Conservation (phyloP, 2,888 invertebrate species). For the Noctua fimbriata region DNA sequence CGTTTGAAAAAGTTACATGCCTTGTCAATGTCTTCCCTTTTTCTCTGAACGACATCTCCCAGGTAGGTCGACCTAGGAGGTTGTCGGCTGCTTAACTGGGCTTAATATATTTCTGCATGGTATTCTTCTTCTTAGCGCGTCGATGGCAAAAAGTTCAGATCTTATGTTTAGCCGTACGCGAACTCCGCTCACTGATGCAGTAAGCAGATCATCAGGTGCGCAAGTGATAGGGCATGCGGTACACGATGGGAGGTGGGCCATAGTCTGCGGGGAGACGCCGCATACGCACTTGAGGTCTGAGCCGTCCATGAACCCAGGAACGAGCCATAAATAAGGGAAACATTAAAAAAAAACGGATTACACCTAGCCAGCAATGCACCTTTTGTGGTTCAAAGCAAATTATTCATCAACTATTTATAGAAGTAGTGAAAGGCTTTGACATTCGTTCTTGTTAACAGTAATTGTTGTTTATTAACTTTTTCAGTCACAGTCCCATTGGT, state of each 20-base stretch:
- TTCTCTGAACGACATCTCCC: not conserved
- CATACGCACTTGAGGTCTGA: too few species aligned
- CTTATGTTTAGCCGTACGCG: too few species aligned
- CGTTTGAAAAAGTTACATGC: not conserved
- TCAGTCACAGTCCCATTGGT: not conserved
- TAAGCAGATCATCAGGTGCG: too few species aligned
- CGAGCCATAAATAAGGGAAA: not conserved
- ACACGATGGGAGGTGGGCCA: too few species aligned
- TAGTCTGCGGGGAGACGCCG: too few species aligned
- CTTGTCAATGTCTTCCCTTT: not conserved
- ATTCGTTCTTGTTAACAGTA: conserved; percentile 21
- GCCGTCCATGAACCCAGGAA: not conserved
- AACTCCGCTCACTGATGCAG: too few species aligned
- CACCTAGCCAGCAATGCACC: not conserved
- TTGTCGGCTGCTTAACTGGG: not conserved
- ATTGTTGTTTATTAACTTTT: conserved; percentile 6
- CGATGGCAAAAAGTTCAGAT: too few species aligned
- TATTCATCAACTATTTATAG: not conserved
- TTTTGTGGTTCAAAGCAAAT: not conserved
- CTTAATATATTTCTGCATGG: not conserved
- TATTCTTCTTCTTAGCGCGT: not conserved
- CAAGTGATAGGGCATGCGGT: too few species aligned
- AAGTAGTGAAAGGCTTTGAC: conserved; percentile 24
- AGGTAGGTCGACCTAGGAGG: not conserved
- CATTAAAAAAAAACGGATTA: not conserved